Evolutionary conservation across 2,797 vertebrate species (phyloP).

Genomic region (Tapirus indicus): DNA sequence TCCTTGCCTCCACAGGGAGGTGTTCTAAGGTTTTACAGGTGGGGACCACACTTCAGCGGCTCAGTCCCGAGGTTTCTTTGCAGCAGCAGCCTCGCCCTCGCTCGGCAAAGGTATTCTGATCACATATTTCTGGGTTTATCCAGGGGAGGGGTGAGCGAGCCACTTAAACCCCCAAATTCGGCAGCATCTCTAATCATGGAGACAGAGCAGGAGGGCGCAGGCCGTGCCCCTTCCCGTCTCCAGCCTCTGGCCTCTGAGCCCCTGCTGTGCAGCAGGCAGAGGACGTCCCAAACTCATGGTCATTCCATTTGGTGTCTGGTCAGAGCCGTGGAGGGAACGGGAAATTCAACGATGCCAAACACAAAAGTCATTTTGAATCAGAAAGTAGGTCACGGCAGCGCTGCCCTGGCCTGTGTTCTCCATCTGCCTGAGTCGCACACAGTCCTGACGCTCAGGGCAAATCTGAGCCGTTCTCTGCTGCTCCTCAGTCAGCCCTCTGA

Average conservation of each 20-base stretch:
- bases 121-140: neutral
- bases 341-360: too few species aligned
- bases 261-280: neutral
- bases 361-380: neutral
- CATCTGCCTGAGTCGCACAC: accelerated
- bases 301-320: neutral
- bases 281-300: too few species aligned
- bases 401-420: too few species aligned
- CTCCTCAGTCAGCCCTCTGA: neutral
- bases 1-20: neutral
- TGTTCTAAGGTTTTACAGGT: too few species aligned
- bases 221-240: neutral
- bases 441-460: too few species aligned
- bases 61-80: neutral
- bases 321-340: neutral
- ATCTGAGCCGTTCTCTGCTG: neutral
- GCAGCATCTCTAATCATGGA: neutral
- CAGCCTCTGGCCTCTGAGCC: accelerated
- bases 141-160: neutral
- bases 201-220: neutral
- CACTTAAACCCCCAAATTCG: too few species aligned
- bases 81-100: too few species aligned
- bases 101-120: neutral
- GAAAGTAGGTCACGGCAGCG: neutral
- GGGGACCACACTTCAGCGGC: neutral